phyloP scores from a whole-genome alignment of 2,797 vertebrate species.

The Cygnus olor region DNA sequence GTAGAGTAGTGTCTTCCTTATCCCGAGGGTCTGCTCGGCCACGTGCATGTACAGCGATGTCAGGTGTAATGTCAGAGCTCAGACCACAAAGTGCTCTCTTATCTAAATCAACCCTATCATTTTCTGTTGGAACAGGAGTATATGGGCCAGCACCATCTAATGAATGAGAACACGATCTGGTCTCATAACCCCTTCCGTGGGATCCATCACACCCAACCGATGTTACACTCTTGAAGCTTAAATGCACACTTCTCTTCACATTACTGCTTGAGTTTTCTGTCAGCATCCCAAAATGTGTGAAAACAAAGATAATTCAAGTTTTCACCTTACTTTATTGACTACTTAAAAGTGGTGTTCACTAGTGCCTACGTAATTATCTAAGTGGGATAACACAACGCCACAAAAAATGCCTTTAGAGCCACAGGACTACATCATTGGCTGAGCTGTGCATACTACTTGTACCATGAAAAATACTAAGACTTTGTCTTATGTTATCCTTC shows the following conservation, averaged over 20 bases:
- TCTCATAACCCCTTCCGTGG: rapidly evolving
- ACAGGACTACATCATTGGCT: background rate
- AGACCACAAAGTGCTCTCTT: background rate
- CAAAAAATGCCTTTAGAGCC: background rate
- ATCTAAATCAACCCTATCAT: background rate
- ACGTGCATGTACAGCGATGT: background rate
- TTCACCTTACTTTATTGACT: slow-evolving; percentile 47
- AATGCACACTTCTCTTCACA: background rate
- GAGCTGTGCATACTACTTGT: background rate
- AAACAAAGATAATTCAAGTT: slow-evolving; percentile 47
- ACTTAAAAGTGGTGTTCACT: background rate
- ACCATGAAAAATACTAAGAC: background rate
- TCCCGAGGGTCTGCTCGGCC: background rate
- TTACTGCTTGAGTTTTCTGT: background rate
- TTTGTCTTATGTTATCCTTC: background rate
- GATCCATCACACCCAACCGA: background rate
- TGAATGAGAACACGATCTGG: background rate
- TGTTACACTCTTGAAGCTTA: background rate
- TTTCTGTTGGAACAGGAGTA: background rate
- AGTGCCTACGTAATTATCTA: slow-evolving; percentile 37
- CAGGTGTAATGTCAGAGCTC: background rate
- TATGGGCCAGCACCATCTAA: background rate
- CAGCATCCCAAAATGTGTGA: slow-evolving; percentile 23
- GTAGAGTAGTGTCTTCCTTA: background rate
- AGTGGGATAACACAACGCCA: slow-evolving; percentile 33